Conservation (phyloP, 2,888 invertebrate species). For the Colletes collaris region DNA sequence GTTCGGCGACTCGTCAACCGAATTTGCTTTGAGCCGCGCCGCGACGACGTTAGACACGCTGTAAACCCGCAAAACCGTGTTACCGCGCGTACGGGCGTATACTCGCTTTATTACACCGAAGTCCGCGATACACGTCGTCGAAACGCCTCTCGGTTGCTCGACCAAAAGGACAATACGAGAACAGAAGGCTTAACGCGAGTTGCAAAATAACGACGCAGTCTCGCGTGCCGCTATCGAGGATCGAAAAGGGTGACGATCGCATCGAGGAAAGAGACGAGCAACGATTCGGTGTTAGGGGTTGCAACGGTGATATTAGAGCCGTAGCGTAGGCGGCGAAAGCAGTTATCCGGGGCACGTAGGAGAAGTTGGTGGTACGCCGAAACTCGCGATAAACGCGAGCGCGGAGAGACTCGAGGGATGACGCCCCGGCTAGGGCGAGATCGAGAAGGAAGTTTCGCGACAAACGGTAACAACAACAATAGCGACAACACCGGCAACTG, state of each 20-base stretch:
- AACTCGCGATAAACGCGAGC: constrained; percentile 66
- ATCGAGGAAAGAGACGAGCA: background rate
- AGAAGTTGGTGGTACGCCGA: constrained; percentile 57
- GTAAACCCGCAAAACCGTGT: constrained; percentile 52
- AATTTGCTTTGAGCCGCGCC: constrained; percentile 55
- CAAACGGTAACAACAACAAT: constrained; percentile 66
- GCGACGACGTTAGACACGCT: constrained; percentile 56
- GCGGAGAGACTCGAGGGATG: constrained; percentile 41
- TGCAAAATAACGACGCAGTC: too few relatives aligned
- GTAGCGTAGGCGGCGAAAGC: constrained; percentile 53
- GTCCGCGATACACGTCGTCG: constrained; percentile 11
- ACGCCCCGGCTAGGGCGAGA: constrained; percentile 38
- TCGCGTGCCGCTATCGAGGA: too few relatives aligned
- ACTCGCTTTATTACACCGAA: constrained; percentile 7
- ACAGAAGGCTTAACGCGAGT: too few relatives aligned
- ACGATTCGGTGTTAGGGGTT: constrained; percentile 33
- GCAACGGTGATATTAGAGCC: constrained; percentile 51
- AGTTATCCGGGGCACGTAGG: constrained; percentile 66
- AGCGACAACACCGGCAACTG: constrained; percentile 53
- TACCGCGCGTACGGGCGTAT: constrained; percentile 22
- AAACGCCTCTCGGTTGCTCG: background rate
- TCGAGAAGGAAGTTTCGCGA: constrained; percentile 66
- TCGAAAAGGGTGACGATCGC: background rate
- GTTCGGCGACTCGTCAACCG: constrained; percentile 58
- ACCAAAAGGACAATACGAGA: background rate